Conservation (phyloP, 2,888 invertebrate species). For the Endomychus coccineus region DNA sequence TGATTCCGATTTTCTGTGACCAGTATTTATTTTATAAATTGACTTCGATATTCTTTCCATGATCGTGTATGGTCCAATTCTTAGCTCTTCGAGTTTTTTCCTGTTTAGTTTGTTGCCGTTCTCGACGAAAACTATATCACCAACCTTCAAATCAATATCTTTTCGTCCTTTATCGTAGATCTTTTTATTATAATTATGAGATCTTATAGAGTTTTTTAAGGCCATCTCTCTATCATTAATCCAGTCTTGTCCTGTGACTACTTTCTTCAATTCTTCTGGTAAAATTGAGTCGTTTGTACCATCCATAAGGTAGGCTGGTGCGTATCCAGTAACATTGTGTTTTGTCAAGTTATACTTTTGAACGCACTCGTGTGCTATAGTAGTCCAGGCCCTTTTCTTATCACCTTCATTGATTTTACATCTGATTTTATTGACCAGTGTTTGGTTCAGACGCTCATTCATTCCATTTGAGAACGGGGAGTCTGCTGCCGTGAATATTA, state of each 20-base stretch:
- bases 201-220: conserved; percentile 18
- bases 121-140: conserved; percentile 23
- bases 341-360: conserved; percentile 28
- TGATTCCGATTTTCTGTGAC: conserved; percentile 10
- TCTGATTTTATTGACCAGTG: conserved; percentile 18
- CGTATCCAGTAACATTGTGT: conserved; percentile 24
- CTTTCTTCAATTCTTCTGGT: conserved; percentile 18
- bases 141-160: conserved; percentile 19
- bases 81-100: conserved; percentile 18
- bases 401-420: conserved; percentile 19
- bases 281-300: conserved; percentile 17
- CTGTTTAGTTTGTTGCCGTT: conserved; percentile 21
- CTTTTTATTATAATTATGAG: conserved; percentile 21
- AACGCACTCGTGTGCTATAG: conserved; percentile 21
- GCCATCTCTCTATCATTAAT: conserved; percentile 15
- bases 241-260: conserved; percentile 8
- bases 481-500: conserved; percentile 3
- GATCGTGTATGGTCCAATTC: conserved; percentile 20
- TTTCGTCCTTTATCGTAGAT: conserved; percentile 18
- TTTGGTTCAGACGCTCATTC: conserved; percentile 4
- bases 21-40: conserved; percentile 13
- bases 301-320: conserved; percentile 20
- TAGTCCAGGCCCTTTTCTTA: conserved; percentile 21
- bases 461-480: conserved; percentile 3
- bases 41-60: conserved; percentile 12